Conservation (phyloP, 2,888 invertebrate genomes). For the Torymus tubicola region DNA sequence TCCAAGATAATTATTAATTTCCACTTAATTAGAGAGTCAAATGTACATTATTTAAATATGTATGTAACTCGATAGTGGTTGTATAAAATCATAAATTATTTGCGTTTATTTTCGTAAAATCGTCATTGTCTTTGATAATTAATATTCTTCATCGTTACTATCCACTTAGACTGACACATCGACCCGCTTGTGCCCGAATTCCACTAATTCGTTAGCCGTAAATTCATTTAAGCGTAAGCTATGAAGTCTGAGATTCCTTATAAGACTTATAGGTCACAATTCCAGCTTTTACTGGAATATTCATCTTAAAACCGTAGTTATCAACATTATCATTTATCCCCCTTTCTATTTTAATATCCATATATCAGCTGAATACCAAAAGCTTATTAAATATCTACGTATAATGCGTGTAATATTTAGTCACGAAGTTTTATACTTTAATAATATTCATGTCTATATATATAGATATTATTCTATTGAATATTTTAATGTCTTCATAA, state of each 20-base stretch:
- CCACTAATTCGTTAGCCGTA: slow-evolving; percentile 40
- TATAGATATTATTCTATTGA: too few species aligned
- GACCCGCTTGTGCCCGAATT: slow-evolving; percentile 13
- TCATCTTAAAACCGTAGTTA: neutral
- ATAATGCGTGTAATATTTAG: too few species aligned
- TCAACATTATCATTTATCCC: neutral
- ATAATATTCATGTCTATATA: too few species aligned
- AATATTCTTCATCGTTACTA: slow-evolving; percentile 41
- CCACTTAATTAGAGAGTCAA: too few species aligned
- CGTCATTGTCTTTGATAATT: neutral
- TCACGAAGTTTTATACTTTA: too few species aligned
- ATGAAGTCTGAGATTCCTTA: slow-evolving; percentile 29
- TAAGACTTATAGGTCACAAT: slow-evolving; percentile 5
- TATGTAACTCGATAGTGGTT: too few species aligned
- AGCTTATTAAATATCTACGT: too few species aligned
- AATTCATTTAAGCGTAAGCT: slow-evolving; percentile 33
- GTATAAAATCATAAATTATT: too few species aligned
- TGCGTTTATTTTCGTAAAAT: too few species aligned
- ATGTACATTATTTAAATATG: too few species aligned
- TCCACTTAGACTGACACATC: slow-evolving; percentile 8
- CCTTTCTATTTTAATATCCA: neutral
- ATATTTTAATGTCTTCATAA: too few species aligned
- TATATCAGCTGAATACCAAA: neutral
- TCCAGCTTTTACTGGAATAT: slow-evolving; percentile 6
- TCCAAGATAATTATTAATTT: too few species aligned